Evolutionary conservation across 1,140 invertebrate species (phyloP).

Genomic region (Drosophila aff.): DNA sequence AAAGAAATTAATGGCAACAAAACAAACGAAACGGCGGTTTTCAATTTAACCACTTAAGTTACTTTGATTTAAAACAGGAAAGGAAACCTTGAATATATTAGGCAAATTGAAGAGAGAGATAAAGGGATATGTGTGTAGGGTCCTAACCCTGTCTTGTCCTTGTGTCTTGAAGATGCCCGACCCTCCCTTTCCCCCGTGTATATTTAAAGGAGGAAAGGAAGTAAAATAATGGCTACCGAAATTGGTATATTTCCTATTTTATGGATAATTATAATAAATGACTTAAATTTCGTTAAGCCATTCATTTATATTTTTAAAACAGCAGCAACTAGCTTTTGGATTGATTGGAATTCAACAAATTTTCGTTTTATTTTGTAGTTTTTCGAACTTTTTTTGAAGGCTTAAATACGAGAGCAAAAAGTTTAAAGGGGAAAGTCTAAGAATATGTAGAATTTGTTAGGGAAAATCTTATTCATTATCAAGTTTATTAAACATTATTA

Average conservation of each 20-base stretch:
- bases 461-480: no score
- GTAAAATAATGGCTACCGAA: not conserved
- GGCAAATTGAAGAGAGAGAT: constrained; percentile 12
- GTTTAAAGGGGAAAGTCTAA: not conserved
- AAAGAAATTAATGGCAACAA: constrained; percentile 82
- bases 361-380: not conserved
- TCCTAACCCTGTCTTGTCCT: not conserved
- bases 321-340: not conserved
- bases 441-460: not conserved
- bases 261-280: no score
- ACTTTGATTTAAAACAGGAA: constrained; percentile 26
- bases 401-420: not conserved
- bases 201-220: not conserved
- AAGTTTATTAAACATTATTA: no score
- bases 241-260: not conserved
- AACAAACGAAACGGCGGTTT: constrained; percentile 78
- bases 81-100: not conserved
- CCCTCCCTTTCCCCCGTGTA: not conserved
- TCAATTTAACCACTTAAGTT: constrained; percentile 69
- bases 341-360: not conserved
- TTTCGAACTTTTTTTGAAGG: not conserved
- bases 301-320: no score
- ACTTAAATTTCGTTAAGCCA: not conserved
- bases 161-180: not conserved
- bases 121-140: constrained; percentile 5